phyloP scores from a whole-genome alignment of 2,888 invertebrate genomes.

The Odontocolon sp. region DNA sequence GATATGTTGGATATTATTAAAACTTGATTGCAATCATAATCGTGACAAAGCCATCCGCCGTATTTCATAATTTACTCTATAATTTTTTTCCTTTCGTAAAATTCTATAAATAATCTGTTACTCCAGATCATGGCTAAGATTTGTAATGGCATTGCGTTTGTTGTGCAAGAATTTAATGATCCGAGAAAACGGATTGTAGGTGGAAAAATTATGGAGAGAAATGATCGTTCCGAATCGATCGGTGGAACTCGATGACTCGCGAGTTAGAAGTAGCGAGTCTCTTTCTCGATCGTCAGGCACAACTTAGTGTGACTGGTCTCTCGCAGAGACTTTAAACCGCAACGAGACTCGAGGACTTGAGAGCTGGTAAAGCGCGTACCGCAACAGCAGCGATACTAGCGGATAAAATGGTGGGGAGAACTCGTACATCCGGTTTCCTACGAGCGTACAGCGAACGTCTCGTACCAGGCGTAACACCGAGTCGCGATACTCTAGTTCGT shows the following conservation, averaged over 20 bases:
- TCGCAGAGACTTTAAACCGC: slow-evolving; percentile 12
- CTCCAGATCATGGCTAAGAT: background rate
- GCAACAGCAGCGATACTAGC: background rate
- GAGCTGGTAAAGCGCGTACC: slow-evolving; percentile 5
- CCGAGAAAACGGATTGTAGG: slow-evolving; percentile 22
- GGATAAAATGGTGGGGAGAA: slow-evolving; percentile 35
- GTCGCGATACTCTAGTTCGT: slow-evolving; percentile 19
- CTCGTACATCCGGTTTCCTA: slow-evolving; percentile 51
- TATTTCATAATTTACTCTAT: background rate
- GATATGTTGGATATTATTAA: background rate
- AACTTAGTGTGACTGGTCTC: no score
- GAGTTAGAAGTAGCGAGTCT: background rate
- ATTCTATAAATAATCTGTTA: background rate
- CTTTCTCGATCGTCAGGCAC: background rate
- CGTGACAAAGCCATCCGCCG: background rate
- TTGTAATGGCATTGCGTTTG: background rate
- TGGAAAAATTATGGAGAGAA: slow-evolving; percentile 24
- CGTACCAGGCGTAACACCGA: slow-evolving; percentile 27
- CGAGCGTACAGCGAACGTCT: slow-evolving; percentile 23
- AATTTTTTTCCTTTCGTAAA: background rate
- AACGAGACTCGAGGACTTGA: slow-evolving; percentile 17
- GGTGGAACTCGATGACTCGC: background rate
- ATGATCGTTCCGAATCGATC: background rate
- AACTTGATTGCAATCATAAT: background rate
- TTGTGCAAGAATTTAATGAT: background rate